Base-by-base conservation (phyloP, 2,797 vertebrate species). In the Naso thynnoides region DNA sequence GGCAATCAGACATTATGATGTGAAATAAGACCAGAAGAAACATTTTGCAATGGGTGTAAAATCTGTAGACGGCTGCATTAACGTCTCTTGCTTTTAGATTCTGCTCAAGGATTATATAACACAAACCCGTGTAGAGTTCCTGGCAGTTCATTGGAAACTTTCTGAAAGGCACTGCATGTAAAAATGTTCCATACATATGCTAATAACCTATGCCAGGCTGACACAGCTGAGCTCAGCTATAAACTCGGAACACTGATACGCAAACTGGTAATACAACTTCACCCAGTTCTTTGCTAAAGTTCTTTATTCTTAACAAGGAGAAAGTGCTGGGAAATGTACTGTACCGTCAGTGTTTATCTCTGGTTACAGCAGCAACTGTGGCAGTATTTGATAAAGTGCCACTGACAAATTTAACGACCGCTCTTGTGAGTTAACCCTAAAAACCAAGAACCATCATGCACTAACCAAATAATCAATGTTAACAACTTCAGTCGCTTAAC, bases 391-490 rank as follows among this genome's bases (percentile, higher is more conserved):
- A 65, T 21, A 45, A 68, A 13, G 58, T 6, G 23, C 5, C 44
- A 59, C 61, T 23, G 36, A 14, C 19, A 16, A 50, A 67, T 55
- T 59, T 62, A 50, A 58, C n/a, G 58, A 68, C 45, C 8, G n/a
- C 29, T 42, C 54, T 53, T 13, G 6, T 27, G 64, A 63, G 53
- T 78, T 85, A 66, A 63, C 50, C 57, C 67, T 27, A 6, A 70
- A 84, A 77, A 68, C n/a, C 58, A n/a, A 41, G 39, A 69, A 31
- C 19, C 44, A 63, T 80, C 61, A 59, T 38, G 63, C 73, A 52
- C 74, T 78, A 86, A 87, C 82, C 62, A 76, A 78, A 83, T 83
- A 76, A 88, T 90, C 86, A 84, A 86, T 86, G 79, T 77, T 78
- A 78, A 88, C 86, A 90, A 84, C 81, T 81, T 80, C 14, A 73